phyloP scores from a whole-genome alignment of 2,113 vertebrate species.

The Tiliqua scincoides region DNA sequence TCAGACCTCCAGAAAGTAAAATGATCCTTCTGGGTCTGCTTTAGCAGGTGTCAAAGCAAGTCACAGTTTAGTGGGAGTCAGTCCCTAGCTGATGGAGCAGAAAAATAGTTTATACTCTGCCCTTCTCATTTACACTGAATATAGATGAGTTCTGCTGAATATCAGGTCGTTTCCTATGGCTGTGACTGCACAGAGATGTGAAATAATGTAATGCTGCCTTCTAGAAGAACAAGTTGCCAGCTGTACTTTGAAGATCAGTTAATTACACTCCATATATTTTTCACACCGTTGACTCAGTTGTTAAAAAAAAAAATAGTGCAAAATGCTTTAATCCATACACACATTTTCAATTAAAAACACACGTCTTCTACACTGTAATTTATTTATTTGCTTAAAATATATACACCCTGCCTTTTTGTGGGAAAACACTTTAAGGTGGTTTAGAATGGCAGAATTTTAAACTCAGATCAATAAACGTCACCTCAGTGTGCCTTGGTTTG shows the following conservation, averaged over 20 bases:
- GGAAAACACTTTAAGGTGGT: no score
- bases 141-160: neutral
- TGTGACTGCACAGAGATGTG: neutral
- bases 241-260: neutral
- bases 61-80: neutral
- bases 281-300: conserved; percentile 27
- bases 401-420: no score
- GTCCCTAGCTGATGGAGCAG: neutral
- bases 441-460: no score
- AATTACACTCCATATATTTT: neutral
- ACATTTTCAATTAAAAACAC: neutral
- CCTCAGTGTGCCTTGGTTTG: neutral
- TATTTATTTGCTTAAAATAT: no score
- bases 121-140: neutral
- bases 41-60: neutral
- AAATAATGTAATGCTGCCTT: neutral
- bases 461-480: neutral
- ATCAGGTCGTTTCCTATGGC: neutral
- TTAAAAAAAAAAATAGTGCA: conserved; percentile 13
- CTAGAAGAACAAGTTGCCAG: neutral
- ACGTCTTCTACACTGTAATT: neutral
- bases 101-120: neutral
- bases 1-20: neutral
- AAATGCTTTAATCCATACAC: conserved; percentile 8
- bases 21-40: neutral